Percentiles rank a stretch among this genome's conserved stretches.
Conservation (phyloP, 2,888 invertebrate species). For the Phrixothrix hirtus region DNA sequence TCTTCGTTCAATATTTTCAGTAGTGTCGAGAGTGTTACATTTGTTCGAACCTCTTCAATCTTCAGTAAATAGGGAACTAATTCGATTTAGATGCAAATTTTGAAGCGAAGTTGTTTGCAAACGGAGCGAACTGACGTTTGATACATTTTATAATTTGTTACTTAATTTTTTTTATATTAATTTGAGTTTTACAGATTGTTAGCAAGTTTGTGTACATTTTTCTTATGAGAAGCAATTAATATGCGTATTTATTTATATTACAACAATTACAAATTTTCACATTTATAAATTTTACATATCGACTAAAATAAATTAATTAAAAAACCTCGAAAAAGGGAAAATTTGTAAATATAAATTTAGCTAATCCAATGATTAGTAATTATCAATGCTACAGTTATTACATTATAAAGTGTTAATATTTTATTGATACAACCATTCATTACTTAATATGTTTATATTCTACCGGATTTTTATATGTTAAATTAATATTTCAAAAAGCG, state of each 20-base stretch:
- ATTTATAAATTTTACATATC: background rate
- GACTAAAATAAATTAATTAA: background rate
- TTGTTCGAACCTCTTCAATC: conserved; percentile 36
- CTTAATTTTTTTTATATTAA: background rate
- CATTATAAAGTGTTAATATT: too few species aligned
- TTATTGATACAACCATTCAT: too few species aligned
- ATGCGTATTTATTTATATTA: too few species aligned
- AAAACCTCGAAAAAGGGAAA: background rate
- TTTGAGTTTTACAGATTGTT: background rate
- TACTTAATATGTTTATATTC: too few species aligned
- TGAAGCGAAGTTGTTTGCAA: conserved; percentile 32
- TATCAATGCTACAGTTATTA: too few species aligned
- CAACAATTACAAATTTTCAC: too few species aligned
- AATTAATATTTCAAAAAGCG: too few species aligned
- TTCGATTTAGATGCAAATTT: conserved; percentile 55
- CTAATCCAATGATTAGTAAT: too few species aligned
- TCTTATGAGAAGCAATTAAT: too few species aligned
- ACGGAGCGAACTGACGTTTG: conserved; percentile 27
- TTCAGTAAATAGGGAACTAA: conserved; percentile 52
- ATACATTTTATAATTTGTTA: conserved; percentile 19
- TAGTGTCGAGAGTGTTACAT: conserved; percentile 39
- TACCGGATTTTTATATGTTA: too few species aligned
- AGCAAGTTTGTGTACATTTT: too few species aligned
- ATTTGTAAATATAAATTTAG: too few species aligned
- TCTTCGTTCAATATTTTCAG: conserved; percentile 34